A percentile compares a stretch with the other conserved stretches of the same genome.
These are phyloP conservation scores for Darevskia nairensis DNA, from an alignment of 2,797 vertebrate species.

Conservation along the genomic window DNA sequence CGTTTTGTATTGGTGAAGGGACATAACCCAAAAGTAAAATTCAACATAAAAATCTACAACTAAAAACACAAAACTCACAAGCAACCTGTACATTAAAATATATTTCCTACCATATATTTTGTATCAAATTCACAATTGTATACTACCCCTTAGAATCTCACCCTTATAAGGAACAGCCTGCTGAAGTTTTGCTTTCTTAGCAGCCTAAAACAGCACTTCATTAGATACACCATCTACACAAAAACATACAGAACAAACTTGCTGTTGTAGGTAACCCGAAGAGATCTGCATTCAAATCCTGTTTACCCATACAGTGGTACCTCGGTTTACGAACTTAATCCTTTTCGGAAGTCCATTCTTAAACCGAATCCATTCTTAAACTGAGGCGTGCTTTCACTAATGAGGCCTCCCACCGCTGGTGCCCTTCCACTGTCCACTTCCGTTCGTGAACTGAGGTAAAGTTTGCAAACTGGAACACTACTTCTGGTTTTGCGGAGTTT, in stretches of 20 bases:
- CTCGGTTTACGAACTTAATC: no score
- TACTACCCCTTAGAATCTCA: accelerated
- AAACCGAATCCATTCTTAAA: no score
- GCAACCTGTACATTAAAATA: background rate
- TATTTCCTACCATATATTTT: background rate
- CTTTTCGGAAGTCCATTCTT: no score
- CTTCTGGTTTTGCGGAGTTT: no score
- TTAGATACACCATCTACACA: background rate
- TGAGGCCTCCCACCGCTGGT: no score
- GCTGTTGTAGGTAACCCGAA: conserved; percentile 12
- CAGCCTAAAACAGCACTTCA: background rate
- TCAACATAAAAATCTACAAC: background rate
- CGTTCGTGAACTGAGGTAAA: no score
- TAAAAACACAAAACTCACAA: background rate
- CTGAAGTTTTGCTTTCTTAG: accelerated
- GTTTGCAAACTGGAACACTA: no score
- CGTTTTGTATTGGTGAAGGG: background rate
- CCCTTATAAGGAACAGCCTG: accelerated
- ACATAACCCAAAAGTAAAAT: background rate
- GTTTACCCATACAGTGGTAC: conserved; percentile 57
- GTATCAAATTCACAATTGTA: background rate
- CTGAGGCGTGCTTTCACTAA: no score
- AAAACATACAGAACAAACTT: conserved; percentile 1
- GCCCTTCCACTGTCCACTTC: no score
- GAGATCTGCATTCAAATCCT: conserved; percentile 32